Evolutionary conservation across 53 echinoderm and acorn worm species (phyloP).

Genomic region (Zoroaster sp.): DNA sequence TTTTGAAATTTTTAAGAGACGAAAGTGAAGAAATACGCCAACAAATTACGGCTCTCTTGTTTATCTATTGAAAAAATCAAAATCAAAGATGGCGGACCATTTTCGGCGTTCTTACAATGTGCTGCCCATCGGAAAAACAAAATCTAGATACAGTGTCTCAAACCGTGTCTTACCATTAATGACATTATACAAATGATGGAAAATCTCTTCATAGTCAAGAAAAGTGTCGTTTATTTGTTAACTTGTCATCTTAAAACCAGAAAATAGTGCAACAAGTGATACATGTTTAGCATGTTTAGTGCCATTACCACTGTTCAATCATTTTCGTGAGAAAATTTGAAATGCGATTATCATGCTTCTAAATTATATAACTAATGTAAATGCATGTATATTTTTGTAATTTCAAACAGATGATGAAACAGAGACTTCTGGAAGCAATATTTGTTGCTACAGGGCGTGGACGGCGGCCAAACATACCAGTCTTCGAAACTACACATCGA

Average conservation of each 20-base stretch:
- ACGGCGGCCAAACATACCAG: too few relatives aligned
- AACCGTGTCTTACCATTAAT: too few relatives aligned
- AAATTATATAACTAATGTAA: too few relatives aligned
- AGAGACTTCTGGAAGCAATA: too few relatives aligned
- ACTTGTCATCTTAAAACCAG: not conserved
- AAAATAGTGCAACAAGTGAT: not conserved
- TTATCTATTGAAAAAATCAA: not conserved
- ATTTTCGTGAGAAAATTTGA: not conserved
- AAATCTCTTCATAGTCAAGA: not conserved
- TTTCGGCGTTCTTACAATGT: too few relatives aligned
- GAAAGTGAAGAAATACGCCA: not conserved
- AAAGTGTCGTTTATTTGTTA: not conserved
- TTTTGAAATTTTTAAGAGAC: not conserved
- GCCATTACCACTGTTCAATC: constrained; percentile 1
- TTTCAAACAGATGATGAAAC: too few relatives aligned
- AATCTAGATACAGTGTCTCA: too few relatives aligned
- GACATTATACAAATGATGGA: not conserved
- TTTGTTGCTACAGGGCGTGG: too few relatives aligned
- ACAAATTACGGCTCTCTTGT: not conserved
- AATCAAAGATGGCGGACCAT: constrained; percentile 10
- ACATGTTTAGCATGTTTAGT: too few relatives aligned
- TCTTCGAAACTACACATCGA: too few relatives aligned
- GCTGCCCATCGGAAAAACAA: too few relatives aligned
- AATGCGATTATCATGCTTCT: not conserved
- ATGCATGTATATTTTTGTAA: too few relatives aligned